phyloP scores from a whole-genome alignment of 2,888 invertebrate genomes.

The Hydrotaea cyrtoneurina region DNA sequence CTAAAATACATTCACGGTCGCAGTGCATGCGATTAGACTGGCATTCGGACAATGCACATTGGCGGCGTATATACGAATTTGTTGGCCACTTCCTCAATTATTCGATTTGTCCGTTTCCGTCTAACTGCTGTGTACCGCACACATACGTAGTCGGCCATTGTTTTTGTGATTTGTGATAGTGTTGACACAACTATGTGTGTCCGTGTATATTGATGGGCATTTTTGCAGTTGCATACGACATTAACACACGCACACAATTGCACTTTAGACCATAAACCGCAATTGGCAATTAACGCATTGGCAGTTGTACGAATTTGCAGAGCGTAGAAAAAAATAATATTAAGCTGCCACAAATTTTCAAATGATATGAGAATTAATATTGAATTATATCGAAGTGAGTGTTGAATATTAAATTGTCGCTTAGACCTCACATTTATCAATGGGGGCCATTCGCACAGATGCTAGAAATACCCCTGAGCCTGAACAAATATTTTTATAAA shows the following conservation, averaged over 20 bases:
- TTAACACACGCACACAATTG: not conserved
- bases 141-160: not conserved
- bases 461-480: too few species aligned
- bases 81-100: not conserved
- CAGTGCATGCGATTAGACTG: not conserved
- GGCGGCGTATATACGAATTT: not conserved
- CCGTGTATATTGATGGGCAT: not conserved
- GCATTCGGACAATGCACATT: not conserved
- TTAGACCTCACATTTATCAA: too few species aligned
- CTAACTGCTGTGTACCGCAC: not conserved
- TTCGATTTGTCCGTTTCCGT: conserved; percentile 1
- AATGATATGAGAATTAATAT: conserved; percentile 11
- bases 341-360: conserved; percentile 12
- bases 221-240: not conserved
- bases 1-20: not conserved
- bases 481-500: too few species aligned
- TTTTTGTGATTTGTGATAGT: not conserved
- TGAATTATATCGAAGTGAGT: not conserved
- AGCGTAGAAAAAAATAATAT: not conserved
- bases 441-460: too few species aligned
- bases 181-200: not conserved
- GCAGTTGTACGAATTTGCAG: not conserved
- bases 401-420: not conserved
- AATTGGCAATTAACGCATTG: conserved; percentile 48
- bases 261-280: conserved; percentile 30